phyloP scores from a whole-genome alignment of 2,797 vertebrate genomes.

The Malurus leucopterus region DNA sequence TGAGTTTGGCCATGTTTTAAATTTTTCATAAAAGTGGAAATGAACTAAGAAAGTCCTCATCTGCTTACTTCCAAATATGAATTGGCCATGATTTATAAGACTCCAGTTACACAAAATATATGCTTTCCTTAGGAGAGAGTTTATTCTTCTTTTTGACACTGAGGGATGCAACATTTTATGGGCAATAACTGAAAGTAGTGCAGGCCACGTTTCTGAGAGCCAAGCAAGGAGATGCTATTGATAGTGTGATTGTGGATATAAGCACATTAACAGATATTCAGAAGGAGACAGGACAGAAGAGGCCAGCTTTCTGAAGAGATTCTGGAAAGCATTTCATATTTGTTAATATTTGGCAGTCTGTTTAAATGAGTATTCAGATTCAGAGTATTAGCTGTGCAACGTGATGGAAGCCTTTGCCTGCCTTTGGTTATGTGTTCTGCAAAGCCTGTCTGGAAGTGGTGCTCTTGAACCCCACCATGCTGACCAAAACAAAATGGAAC shows the following conservation, averaged over 20 bases:
- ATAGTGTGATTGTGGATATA: background rate
- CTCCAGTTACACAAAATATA: background rate
- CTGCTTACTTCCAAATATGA: conserved; percentile 37
- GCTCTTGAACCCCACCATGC: background rate
- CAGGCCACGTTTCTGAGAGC: background rate
- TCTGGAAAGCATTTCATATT: background rate
- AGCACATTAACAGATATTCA: background rate
- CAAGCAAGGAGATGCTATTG: background rate
- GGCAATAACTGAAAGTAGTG: background rate
- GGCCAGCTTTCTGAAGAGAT: background rate
- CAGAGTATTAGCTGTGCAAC: background rate
- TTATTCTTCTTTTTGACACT: background rate
- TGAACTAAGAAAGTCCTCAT: conserved; percentile 6
- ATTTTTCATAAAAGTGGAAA: conserved; percentile 39
- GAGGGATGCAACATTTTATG: background rate
- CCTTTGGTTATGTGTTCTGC: background rate
- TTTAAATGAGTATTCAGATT: background rate
- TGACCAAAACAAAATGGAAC: background rate
- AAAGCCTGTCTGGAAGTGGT: background rate
- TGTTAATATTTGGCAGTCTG: background rate
- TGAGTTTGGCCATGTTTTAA: conserved; percentile 29
- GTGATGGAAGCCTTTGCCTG: background rate
- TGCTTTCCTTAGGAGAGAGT: conserved; percentile 10
- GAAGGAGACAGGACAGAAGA: background rate
- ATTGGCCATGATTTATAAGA: conserved; percentile 14